Evolutionary conservation across 2,797 vertebrate species (phyloP), one percentile per base, ranked within the genome.

Genomic region (Ceryle rudis): DNA sequence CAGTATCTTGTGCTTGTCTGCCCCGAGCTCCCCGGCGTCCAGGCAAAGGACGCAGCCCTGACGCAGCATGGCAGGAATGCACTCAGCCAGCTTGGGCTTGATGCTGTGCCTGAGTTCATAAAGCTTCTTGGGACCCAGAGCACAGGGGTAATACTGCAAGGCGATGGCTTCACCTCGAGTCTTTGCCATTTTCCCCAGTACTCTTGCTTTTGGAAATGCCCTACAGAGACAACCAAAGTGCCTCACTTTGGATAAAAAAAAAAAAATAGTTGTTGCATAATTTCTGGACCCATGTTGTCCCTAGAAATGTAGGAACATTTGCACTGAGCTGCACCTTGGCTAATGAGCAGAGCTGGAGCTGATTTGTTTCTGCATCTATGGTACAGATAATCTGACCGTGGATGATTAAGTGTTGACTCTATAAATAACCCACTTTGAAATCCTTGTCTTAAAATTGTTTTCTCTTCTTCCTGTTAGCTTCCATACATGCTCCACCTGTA

Each of bases 361-460:
- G 82, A 46, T 89, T 81, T 93, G 82, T 95, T 95, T 91, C 79
- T 95, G 65, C 61, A 91, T 95, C 92, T 94, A 81, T 96, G 88
- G 86, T 81, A 94, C 92, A 94, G 88, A 92, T 94, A 97, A 96
- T 95, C 94, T 96, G 83, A 80, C 93, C 80, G 16, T 89, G 78
- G 86, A 58, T 96, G 96, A 93, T 74, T 94, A 77, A 86, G 86
- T 81, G 88, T 92, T 93, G 94, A 90, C 83, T 94, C 91, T 94
- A 94, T 95, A 96, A 97, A 96, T 96, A 97, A 90, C 69, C 9
- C 29, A 52, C 80, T 89, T 84, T 66, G 54, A 93, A 96, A 81
- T 95, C 74, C 74, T 89, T 87, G 81, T 89, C 75, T 92, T 93
- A 80, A 93, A 94, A 80, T 73, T 91, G 52, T 91, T 94, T 92